Percentiles rank a stretch among this genome's conserved stretches.
phyloP scores from a whole-genome alignment of 2,797 vertebrate genomes.

The Eremophila alpestris region DNA sequence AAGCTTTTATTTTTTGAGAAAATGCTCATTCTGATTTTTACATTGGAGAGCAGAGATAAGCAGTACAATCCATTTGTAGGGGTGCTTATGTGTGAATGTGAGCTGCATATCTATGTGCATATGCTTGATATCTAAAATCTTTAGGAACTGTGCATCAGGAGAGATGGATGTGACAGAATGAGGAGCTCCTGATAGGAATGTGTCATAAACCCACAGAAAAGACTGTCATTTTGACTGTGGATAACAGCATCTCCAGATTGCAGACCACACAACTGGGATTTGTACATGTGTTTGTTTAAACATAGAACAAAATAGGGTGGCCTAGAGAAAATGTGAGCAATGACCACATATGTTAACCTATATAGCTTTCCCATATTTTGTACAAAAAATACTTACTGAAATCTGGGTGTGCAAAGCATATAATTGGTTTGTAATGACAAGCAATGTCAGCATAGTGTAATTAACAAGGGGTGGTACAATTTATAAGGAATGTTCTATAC shows the following conservation, averaged over 20 bases:
- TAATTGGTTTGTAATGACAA: conserved; percentile 62
- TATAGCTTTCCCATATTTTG: conserved; percentile 55
- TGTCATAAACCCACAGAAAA: not conserved
- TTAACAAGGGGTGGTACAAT: conserved; percentile 71
- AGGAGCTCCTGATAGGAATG: not conserved
- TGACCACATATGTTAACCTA: conserved; percentile 19
- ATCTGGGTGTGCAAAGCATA: conserved; percentile 53
- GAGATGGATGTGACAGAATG: not conserved
- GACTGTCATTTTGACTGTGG: conserved; percentile 10
- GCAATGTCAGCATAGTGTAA: conserved; percentile 68
- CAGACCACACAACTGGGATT: conserved; percentile 13
- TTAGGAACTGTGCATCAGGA: not conserved
- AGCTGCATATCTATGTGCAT: not conserved
- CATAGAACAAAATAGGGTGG: conserved; percentile 33
- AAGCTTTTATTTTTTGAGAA: conserved; percentile 7
- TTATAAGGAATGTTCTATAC: conserved; percentile 65
- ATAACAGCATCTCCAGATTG: conserved; percentile 16
- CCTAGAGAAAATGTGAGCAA: conserved; percentile 28
- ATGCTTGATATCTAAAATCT: not conserved
- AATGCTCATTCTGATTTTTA: conserved; percentile 5
- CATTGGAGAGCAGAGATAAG: not conserved
- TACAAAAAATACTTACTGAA: conserved; percentile 72
- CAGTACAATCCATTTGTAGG: not conserved
- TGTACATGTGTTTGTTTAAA: not conserved
- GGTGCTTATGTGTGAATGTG: not conserved